A percentile compares a stretch with the other conserved stretches of the same genome.
Evolutionary conservation across 2,797 vertebrate species (phyloP).

Genomic region (Anisognathus igniventris): DNA sequence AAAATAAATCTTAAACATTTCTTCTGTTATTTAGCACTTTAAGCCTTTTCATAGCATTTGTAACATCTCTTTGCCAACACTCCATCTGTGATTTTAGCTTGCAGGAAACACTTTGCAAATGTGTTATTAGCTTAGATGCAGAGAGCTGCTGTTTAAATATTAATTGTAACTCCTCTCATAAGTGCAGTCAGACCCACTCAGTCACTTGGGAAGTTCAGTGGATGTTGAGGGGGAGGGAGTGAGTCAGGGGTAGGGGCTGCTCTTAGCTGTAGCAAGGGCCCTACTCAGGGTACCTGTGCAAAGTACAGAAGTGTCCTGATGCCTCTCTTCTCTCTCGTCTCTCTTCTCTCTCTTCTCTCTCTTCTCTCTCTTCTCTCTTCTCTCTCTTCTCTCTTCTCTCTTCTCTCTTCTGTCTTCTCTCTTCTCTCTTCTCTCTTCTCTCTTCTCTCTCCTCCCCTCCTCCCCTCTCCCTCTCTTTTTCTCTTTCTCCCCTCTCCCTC

Average conservation of each 20-base stretch:
- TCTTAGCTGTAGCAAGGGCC: not conserved
- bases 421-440: no score
- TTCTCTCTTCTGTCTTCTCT: no score
- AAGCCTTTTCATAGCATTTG: not conserved
- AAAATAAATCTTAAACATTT: not conserved
- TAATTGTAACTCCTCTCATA: not conserved
- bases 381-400: no score
- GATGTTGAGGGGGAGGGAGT: not conserved
- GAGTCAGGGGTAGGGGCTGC: not conserved
- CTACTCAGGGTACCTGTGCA: not conserved
- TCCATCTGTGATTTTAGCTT: slow-evolving; percentile 53
- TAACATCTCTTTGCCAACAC: not conserved
- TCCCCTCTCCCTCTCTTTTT: no score
- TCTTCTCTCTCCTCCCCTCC: no score
- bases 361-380: no score
- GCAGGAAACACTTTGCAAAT: slow-evolving; percentile 29
- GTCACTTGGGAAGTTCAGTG: not conserved
- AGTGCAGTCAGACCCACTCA: not conserved
- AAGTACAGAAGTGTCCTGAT: not conserved
- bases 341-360: not conserved
- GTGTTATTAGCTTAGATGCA: slow-evolving; percentile 30
- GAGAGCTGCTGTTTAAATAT: slow-evolving; percentile 55
- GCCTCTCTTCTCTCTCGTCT: fast-evolving
- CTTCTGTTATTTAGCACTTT: not conserved
- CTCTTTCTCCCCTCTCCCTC: no score